These are phyloP conservation scores for Antechinus flavipes DNA, from an alignment of 2,113 vertebrate species.

Conservation along the genomic window DNA sequence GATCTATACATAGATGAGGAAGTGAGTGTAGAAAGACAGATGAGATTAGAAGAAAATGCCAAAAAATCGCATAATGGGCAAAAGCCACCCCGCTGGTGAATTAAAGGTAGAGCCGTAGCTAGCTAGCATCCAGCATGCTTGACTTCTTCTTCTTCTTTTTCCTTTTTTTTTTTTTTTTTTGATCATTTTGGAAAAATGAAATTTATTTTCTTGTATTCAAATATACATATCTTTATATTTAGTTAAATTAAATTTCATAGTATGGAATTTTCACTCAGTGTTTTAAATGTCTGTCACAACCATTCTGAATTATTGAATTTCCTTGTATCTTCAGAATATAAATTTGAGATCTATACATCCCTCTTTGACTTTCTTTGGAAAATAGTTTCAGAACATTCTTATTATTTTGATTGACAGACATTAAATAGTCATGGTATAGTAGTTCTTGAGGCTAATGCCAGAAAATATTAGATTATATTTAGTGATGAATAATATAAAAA, in stretches of 20 bases:
- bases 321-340: not conserved
- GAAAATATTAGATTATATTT: not conserved
- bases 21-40: not conserved
- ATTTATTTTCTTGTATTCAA: not conserved
- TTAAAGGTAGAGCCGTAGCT: not conserved
- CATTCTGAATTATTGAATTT: not conserved
- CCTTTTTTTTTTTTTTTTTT: too few species aligned
- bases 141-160: too few species aligned
- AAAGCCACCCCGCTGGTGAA: not conserved
- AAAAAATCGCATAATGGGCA: not conserved
- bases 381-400: not conserved
- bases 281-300: not conserved
- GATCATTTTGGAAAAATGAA: not conserved
- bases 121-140: not conserved
- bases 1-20: not conserved
- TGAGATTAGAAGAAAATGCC: not conserved
- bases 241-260: not conserved
- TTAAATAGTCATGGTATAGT: not conserved
- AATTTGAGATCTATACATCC: not conserved
- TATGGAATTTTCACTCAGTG: not conserved
- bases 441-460: not conserved
- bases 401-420: not conserved
- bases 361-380: not conserved
- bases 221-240: not conserved
- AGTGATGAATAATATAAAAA: not conserved